Evolutionary conservation across 1,140 invertebrate species (phyloP), one percentile per base, ranked within the genome.

Genomic region (Euura lappo): DNA sequence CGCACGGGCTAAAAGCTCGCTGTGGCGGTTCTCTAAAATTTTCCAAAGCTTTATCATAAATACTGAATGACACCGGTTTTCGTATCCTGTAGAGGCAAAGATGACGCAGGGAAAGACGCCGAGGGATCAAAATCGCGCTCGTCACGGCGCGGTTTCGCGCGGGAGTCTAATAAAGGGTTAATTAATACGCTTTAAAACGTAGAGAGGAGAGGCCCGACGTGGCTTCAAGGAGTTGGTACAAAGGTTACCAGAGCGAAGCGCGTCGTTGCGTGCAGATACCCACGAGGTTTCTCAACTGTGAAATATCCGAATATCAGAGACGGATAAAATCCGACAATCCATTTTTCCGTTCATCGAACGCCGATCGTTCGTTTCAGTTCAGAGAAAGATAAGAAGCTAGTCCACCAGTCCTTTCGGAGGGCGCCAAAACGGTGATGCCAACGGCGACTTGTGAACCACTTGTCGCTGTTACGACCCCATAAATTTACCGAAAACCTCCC

Each of bases 381-480:
- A 73, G 47, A 8, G 47, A 51, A 51, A 51, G 47, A 51, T 7
- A 51, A 64, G 72, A 71, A 75, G 76, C 79, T 74, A 84, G 77
- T 79, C 78, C 83, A 77, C 78, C 80, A 83, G 80, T 77, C 79
- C 80, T 85, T 80, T 81, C 76, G 79, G 76, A 78, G 78, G 81
- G 80, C 83, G 81, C 83, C 84, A 85, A 83, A 51, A 82, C 80
- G 79, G 81, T 84, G 85, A 85, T 85, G 84, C 84, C 82, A 85
- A 79, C 82, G 85, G 85, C 86, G 85, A 88, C 85, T 88, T 88
- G 86, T 84, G 83, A 88, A 87, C 85, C 86, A 87, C 86, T 88
- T 88, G 86, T 88, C 86, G 85, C 86, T 86, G 86, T 84, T 86
- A 86, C 85, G 79, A 81, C 81, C 81, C 84, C 84, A 88, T 88